Percentiles rank a stretch among this genome's conserved stretches.
Evolutionary conservation across 2,888 invertebrate genomes (phyloP).

Genomic region (Ochropleura plecta): DNA sequence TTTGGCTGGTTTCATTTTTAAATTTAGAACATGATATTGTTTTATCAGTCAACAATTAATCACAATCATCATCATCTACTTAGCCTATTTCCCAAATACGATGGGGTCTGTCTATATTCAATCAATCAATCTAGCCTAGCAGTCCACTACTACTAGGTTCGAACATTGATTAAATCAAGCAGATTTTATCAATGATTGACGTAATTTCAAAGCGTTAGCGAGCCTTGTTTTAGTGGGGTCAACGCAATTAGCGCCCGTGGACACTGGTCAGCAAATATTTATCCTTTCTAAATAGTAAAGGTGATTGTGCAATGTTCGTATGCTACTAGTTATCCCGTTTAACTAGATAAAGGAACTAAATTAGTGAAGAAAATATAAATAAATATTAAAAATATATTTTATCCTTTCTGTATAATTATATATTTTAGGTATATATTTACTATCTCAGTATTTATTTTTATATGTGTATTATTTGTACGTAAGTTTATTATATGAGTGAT

Average conservation of each 20-base stretch:
- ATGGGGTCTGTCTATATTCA: background rate
- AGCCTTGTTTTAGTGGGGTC: conserved; percentile 39
- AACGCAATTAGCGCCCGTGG: conserved; percentile 31
- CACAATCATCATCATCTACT: no score
- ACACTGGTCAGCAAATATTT: conserved; percentile 37
- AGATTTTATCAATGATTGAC: conserved; percentile 44
- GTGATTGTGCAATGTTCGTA: background rate
- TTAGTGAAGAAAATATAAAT: background rate
- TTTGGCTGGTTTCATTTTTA: no score
- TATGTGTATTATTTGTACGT: no score
- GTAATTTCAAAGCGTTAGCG: conserved; percentile 45
- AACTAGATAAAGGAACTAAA: background rate
- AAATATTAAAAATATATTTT: no score
- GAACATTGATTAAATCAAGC: conserved; percentile 35
- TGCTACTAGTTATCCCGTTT: background rate
- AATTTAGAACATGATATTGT: no score
- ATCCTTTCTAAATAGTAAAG: conserved; percentile 10
- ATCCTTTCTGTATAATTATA: no score
- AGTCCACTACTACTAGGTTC: conserved; percentile 14
- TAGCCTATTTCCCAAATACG: no score
- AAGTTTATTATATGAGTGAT: no score
- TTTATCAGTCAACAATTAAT: no score
- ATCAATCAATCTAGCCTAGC: conserved; percentile 12
- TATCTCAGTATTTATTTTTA: no score
- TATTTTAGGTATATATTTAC: no score